Conservation (phyloP, 2,888 invertebrate genomes). For the Ypsolopha scabrella region DNA sequence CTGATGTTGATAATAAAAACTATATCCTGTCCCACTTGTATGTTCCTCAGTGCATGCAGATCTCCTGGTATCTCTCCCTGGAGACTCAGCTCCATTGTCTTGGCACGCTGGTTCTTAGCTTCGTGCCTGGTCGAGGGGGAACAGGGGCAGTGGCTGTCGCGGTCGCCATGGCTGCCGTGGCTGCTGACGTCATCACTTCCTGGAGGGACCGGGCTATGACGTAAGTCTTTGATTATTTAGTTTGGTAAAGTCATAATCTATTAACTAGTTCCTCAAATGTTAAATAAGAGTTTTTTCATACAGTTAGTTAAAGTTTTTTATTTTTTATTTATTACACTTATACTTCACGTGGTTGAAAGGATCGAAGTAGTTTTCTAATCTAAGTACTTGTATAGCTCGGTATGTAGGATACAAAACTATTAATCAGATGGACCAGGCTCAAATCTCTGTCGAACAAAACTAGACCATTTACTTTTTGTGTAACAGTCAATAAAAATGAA, state of each 20-base stretch:
- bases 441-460: too few species aligned
- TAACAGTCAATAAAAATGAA: too few species aligned
- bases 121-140: conserved; percentile 58
- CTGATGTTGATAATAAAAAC: too few species aligned
- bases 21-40: not conserved
- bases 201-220: conserved; percentile 24
- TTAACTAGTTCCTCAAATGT: not conserved
- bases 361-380: too few species aligned
- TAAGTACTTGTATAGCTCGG: too few species aligned
- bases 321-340: too few species aligned
- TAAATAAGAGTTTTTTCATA: too few species aligned
- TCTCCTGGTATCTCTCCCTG: conserved; percentile 84
- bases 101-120: conserved; percentile 74
- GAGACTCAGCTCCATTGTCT: conserved; percentile 81
- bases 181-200: conserved; percentile 57
- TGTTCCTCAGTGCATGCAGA: conserved; percentile 79
- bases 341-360: too few species aligned
- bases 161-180: conserved; percentile 42
- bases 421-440: too few species aligned
- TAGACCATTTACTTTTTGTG: too few species aligned
- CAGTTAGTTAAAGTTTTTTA: too few species aligned
- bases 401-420: too few species aligned
- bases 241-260: not conserved
- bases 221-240: conserved; percentile 16
- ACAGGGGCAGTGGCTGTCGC: conserved; percentile 31